These are phyloP conservation scores for Pedionomus torquatus DNA, from an alignment of 2,113 vertebrate genomes.

Conservation along the genomic window DNA sequence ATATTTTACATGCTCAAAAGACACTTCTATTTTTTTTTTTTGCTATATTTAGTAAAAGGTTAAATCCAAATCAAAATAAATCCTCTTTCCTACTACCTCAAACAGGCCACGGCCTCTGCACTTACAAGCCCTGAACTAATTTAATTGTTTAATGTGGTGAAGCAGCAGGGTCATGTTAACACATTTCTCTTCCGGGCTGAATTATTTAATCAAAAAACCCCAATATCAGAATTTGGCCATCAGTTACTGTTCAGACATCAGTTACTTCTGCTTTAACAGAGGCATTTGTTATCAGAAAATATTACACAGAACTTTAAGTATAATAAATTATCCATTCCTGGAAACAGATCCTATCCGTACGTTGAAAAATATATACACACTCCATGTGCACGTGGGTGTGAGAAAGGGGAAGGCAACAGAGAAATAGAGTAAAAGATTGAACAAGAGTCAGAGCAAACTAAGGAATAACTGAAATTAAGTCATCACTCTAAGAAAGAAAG, in stretches of 20 bases:
- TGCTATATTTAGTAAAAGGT: constrained; percentile 13
- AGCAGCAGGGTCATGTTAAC: background rate
- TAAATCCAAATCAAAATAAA: constrained; percentile 35
- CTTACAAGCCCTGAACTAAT: background rate
- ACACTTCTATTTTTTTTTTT: background rate
- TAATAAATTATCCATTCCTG: background rate
- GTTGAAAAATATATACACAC: background rate
- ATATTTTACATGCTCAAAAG: background rate
- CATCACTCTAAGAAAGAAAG: background rate
- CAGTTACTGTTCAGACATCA: background rate
- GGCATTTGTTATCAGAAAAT: background rate
- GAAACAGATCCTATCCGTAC: background rate
- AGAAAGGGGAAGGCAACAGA: background rate
- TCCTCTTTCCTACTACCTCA: background rate
- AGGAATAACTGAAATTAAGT: background rate
- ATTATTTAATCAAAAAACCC: background rate
- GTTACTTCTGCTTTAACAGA: background rate
- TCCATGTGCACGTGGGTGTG: rapidly evolving
- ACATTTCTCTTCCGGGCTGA: background rate
- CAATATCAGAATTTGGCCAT: background rate
- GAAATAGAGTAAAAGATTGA: background rate
- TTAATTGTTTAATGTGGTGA: background rate
- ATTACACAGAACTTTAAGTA: background rate
- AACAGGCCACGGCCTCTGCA: background rate
- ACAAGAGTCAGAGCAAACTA: background rate